Conservation (phyloP, 2,797 vertebrate species). For the Mus minutoides region DNA sequence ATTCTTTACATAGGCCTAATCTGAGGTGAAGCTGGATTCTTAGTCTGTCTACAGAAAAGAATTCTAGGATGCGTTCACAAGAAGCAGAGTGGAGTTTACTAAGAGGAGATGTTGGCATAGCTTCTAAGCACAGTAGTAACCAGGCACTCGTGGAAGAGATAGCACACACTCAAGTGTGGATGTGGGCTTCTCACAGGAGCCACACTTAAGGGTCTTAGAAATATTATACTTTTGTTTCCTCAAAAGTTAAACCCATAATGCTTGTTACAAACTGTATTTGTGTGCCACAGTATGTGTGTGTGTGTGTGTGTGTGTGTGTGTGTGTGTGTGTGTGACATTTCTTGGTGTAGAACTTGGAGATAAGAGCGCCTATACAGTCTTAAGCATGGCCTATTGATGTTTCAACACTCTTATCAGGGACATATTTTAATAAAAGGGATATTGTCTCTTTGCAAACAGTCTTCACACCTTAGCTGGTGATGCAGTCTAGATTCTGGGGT, state of each 20-base stretch:
- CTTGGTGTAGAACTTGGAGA: not conserved
- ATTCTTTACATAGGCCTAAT: not conserved
- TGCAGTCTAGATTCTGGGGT: not conserved
- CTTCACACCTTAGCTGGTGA: not conserved
- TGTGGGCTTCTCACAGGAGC: not conserved
- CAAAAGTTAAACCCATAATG: not conserved
- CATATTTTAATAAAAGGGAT: not conserved
- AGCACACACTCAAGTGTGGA: not conserved
- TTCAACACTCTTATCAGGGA: not conserved
- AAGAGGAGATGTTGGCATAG: not conserved
- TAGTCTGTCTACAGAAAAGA: not conserved
- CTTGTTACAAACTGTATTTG: too few species aligned
- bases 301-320: not conserved
- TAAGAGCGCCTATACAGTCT: not conserved
- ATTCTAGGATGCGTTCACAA: not conserved
- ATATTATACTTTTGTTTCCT: not conserved
- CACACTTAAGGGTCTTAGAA: not conserved
- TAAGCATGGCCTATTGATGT: not conserved
- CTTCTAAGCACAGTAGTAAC: not conserved
- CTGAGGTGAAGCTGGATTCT: not conserved
- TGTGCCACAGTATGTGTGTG: too few species aligned
- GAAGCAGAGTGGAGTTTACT: not conserved
- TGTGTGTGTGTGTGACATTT: not conserved
- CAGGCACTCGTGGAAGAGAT: not conserved
- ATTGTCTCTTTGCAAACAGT: not conserved